Evolutionary conservation across 2,113 vertebrate genomes (phyloP).

Genomic region (Lasiurus cinereus): DNA sequence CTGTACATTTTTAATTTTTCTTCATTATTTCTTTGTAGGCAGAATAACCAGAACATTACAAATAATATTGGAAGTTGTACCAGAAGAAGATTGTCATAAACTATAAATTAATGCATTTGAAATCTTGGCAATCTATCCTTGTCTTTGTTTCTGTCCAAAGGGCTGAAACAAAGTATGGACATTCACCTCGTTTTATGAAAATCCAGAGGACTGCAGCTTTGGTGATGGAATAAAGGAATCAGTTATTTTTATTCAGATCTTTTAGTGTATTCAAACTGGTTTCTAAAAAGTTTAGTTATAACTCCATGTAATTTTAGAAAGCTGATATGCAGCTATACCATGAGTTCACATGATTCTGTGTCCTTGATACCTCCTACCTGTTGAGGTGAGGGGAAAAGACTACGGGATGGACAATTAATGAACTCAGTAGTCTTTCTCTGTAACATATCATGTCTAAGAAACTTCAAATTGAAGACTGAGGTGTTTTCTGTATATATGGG

Average conservation of each 20-base stretch:
- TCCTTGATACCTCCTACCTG: neutral
- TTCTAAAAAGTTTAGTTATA: slow-evolving; percentile 1
- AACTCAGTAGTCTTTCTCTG: slow-evolving; percentile 19
- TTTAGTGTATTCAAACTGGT: neutral
- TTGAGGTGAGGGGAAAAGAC: neutral
- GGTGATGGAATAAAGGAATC: slow-evolving; percentile 41
- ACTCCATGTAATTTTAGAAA: slow-evolving; percentile 45
- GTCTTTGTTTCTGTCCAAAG: slow-evolving; percentile 62
- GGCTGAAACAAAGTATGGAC: slow-evolving; percentile 26
- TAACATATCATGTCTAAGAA: neutral
- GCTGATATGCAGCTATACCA: neutral
- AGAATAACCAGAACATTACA: slow-evolving; percentile 91
- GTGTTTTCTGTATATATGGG: slow-evolving; percentile 69
- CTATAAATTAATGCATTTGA: slow-evolving; percentile 76
- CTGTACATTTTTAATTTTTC: slow-evolving; percentile 51
- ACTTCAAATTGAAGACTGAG: slow-evolving; percentile 42
- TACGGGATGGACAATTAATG: neutral
- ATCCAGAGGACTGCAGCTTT: slow-evolving; percentile 66
- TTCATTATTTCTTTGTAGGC: slow-evolving; percentile 88
- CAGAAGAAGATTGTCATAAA: slow-evolving; percentile 88
- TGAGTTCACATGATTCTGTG: neutral
- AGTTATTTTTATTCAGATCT: slow-evolving; percentile 55
- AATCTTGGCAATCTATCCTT: slow-evolving; percentile 60
- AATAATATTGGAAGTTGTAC: slow-evolving; percentile 94
- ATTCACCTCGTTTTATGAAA: slow-evolving; percentile 14